These are phyloP conservation scores for Charaxes varanes DNA, from an alignment of 1,140 invertebrate genomes.

Conservation along the genomic window DNA sequence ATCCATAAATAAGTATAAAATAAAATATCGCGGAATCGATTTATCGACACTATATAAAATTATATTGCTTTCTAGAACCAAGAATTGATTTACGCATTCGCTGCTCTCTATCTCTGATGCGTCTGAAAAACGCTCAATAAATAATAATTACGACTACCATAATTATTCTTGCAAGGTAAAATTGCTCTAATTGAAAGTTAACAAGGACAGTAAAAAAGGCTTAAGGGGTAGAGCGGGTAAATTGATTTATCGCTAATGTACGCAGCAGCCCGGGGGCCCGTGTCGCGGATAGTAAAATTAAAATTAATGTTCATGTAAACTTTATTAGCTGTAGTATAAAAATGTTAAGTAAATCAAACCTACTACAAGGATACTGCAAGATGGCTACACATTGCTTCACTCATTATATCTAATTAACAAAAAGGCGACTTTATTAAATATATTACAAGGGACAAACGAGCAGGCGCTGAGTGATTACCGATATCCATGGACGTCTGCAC, in stretches of 20 bases:
- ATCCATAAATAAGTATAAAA: too few species aligned
- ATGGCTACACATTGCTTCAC: not conserved
- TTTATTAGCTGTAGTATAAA: conserved; percentile 60
- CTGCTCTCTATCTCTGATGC: conserved; percentile 8
- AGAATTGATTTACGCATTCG: conserved; percentile 3
- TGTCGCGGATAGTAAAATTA: conserved; percentile 52
- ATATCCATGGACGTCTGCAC: too few species aligned
- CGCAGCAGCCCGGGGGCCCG: conserved; percentile 33
- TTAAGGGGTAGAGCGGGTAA: conserved; percentile 16
- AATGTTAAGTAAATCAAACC: conserved; percentile 51
- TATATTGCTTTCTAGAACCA: not conserved
- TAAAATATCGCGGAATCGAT: too few species aligned
- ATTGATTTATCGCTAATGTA: conserved; percentile 46
- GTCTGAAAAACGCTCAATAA: conserved; percentile 15
- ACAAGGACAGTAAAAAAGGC: conserved; percentile 22
- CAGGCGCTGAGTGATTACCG: too few species aligned
- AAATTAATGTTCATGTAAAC: conserved; percentile 65
- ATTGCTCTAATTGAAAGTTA: conserved; percentile 24
- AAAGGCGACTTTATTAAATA: too few species aligned
- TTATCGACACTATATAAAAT: not conserved
- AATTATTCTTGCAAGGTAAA: conserved; percentile 17
- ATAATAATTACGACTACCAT: conserved; percentile 16
- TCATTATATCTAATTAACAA: too few species aligned
- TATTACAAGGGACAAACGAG: too few species aligned
- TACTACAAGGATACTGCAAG: too few species aligned